Percentiles rank a stretch among this genome's conserved stretches.
Evolutionary conservation across 2,888 invertebrate genomes (phyloP).

Genomic region (Bruchidius siliquastri): DNA sequence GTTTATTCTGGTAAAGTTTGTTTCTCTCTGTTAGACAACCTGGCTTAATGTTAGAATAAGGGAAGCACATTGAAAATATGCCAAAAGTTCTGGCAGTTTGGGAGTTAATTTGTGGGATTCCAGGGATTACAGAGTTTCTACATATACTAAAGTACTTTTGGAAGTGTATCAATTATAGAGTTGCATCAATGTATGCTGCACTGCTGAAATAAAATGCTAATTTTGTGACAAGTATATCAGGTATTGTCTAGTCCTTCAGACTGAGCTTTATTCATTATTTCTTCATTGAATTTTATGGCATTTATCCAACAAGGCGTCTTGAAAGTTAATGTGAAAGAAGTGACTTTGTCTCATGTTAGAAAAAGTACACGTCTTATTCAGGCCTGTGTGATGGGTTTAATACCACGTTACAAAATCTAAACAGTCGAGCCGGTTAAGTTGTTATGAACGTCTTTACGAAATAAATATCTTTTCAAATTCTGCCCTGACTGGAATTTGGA

Average conservation of each 20-base stretch:
- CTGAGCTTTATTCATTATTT: neutral
- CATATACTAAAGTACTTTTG: neutral
- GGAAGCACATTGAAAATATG: conserved; percentile 19
- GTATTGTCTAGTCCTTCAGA: neutral
- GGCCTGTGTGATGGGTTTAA: no score
- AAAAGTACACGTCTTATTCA: no score
- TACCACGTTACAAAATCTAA: no score
- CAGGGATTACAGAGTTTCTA: neutral
- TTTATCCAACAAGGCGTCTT: no score
- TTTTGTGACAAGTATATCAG: neutral
- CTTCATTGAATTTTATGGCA: no score
- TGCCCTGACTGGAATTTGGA: no score
- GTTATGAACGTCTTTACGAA: no score
- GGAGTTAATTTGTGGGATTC: neutral
- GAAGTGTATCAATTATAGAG: neutral
- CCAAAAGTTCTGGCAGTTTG: neutral
- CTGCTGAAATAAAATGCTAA: neutral
- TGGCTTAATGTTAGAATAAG: conserved; percentile 31
- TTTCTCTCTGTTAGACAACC: conserved; percentile 38
- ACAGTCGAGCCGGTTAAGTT: no score
- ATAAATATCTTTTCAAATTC: no score
- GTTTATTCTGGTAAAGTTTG: conserved; percentile 47
- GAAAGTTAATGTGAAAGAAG: no score
- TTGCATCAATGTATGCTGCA: neutral
- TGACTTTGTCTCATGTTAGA: no score